Evolutionary conservation across 2,113 vertebrate species (phyloP).

Genomic region (Lichenostomus cassidix): DNA sequence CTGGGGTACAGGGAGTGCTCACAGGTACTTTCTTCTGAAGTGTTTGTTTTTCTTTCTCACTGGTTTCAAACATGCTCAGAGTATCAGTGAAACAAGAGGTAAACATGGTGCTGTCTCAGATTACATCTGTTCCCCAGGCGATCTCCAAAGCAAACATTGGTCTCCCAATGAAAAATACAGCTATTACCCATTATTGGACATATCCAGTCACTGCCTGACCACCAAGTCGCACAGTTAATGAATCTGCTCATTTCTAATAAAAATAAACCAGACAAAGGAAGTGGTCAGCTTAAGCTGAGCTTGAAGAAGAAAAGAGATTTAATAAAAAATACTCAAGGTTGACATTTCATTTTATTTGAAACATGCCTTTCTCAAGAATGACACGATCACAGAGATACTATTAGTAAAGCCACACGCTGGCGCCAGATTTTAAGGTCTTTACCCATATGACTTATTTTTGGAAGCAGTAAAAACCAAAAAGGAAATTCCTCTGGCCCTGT

Average conservation of each 20-base stretch:
- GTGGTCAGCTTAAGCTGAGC: constrained; percentile 77
- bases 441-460: constrained; percentile 1
- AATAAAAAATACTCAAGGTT: constrained; percentile 61
- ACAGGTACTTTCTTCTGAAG: constrained; percentile 68
- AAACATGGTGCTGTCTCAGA: constrained; percentile 71
- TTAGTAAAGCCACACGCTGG: constrained; percentile 41
- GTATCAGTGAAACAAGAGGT: constrained; percentile 71
- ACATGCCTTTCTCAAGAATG: constrained; percentile 55
- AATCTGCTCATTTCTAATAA: constrained; percentile 88
- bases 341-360: constrained; percentile 74
- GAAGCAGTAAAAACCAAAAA: constrained; percentile 33
- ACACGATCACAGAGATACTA: constrained; percentile 37
- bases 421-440: constrained; percentile 29
- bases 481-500: constrained; percentile 19
- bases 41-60: constrained; percentile 75
- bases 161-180: constrained; percentile 75
- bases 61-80: constrained; percentile 68
- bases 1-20: not conserved
- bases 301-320: constrained; percentile 43
- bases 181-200: constrained; percentile 73
- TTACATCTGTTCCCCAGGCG: constrained; percentile 73
- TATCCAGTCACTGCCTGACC: constrained; percentile 76
- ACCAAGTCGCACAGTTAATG: constrained; percentile 75
- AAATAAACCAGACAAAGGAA: constrained; percentile 92
- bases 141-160: constrained; percentile 75